Base-by-base conservation (phyloP, 2,888 invertebrate species). In the Apodemia duryi region DNA sequence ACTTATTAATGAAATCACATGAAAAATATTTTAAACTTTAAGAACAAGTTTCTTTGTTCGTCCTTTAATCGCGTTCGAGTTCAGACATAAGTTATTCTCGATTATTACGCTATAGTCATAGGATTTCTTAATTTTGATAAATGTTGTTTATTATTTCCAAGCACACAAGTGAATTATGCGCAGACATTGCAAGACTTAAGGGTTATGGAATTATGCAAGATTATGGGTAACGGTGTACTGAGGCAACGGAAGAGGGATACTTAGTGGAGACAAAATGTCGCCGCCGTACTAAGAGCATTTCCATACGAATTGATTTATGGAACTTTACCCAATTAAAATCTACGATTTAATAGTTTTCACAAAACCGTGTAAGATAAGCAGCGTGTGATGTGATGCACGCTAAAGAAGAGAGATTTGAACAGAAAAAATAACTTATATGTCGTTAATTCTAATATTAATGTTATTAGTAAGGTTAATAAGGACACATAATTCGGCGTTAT, bases 251-350 rank as follows among this genome's bases (percentile, higher is more conserved):
- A 64, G 35, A n/a, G 64, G 46, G 61, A 49, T 64, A 49, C 61
- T 61, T 35, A 32, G 63, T 51, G 78, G 80, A 86, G 87, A 85
- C 86, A 75, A 78, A 81, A 83, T 83, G 86, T 84, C 86, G 84
- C 87, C 86, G 65, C 51, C 51, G 41, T 60, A 72, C 69, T 70
- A 72, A 66, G 66, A 62, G 62, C 62, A 65, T 62, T 63, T 64
- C 64, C 64, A 63, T 65, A 63, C 52, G 52, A 46, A 46, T 21
- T 60, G 7, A n/a, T 51, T 49, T 5, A 6, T n/a, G n/a, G n/a
- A n/a, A 46, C 21, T 21, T 21, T 21, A 21, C 21, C 13, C 0
- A 10, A n/a, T n/a, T 0, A 1, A n/a, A n/a, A 46, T 46, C 46
- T 13, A 46, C 41, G 3, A n/a, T 49, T 49, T 49, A 6, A 49